phyloP scores from a whole-genome alignment of 2,113 vertebrate genomes.

The Notarius quadriscutis region DNA sequence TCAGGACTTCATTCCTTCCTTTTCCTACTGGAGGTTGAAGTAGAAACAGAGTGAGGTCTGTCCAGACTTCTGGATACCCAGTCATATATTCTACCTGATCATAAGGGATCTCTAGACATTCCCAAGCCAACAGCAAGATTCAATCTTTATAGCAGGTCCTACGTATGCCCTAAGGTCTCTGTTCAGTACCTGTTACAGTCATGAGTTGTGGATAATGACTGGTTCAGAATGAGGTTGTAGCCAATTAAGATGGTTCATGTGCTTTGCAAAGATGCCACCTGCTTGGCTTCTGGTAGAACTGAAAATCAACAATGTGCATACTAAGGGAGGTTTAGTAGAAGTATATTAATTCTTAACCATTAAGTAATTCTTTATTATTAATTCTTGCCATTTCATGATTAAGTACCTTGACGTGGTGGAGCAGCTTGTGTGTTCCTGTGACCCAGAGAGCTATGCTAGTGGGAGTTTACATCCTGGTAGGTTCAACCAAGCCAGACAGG shows the following conservation, averaged over 20 bases:
- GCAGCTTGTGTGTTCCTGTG: no score
- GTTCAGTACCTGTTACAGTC: not conserved
- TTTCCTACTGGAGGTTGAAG: not conserved
- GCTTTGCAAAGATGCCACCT: not conserved
- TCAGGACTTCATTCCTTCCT: not conserved
- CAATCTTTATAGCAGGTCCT: not conserved
- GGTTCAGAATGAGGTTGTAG: not conserved
- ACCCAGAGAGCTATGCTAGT: no score
- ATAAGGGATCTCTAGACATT: not conserved
- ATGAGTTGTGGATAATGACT: not conserved
- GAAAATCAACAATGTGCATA: not conserved
- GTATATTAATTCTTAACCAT: not conserved
- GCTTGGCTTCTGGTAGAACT: not conserved
- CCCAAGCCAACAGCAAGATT: not conserved
- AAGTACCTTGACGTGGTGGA: no score
- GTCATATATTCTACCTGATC: not conserved
- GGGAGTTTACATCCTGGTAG: no score
- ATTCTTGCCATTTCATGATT: no score
- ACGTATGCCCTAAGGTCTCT: not conserved
- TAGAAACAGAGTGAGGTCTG: not conserved
- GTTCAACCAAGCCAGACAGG: no score
- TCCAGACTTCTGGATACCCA: not conserved
- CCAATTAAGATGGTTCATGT: not conserved
- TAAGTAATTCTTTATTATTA: not conserved
- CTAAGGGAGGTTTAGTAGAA: not conserved